Base-by-base conservation (phyloP, 2,113 vertebrate genomes). In the Rhea pennata region DNA sequence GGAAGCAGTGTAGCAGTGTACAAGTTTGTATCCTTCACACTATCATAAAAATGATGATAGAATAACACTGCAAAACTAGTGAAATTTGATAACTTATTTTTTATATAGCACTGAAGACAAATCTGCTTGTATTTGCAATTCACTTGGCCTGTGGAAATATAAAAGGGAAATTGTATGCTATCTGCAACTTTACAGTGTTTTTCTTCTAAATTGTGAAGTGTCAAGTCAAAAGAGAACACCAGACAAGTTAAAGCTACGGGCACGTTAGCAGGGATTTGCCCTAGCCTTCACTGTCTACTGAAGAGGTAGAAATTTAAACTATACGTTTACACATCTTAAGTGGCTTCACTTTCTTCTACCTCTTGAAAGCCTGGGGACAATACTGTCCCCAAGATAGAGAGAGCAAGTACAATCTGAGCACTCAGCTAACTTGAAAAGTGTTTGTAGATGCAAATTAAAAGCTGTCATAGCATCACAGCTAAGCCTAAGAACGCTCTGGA, bases 361-460 rank as follows among this genome's bases (percentile, higher is more conserved):
- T 40, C 40, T 87, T 84, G 27, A 84, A 79, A 87, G 67, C 1
- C 3, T 0, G 1, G 12, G 8, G 13, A 56, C 5, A 66, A 6
- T 36, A 36, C 7, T 12, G 0, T 1, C 5, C 4, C 5, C 2
- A 65, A 6, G 27, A 78, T 46, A 78, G 23, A 66, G 4, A 51
- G 12, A 84, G 74, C 5, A 64, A 51, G 14, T 24, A 36, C 82
- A 88, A 81, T 61, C 24, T 14, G 29, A 61, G 15, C n/a, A 84
- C 40, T 33, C 29, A 66, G 9, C 15, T 12, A 79, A 62, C 22
- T 42, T 79, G 22, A 42, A 26, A 82, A 64, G 19, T 4, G 2
- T 77, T 66, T 91, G 36, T 8, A 81, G 50, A 46, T 24, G 84
- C 36, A 95, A 87, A 2, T 39, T 6, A 8, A 84, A 81, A 78